Evolutionary conservation across 2,113 vertebrate genomes (phyloP).

Genomic region (Delphinus delphis): DNA sequence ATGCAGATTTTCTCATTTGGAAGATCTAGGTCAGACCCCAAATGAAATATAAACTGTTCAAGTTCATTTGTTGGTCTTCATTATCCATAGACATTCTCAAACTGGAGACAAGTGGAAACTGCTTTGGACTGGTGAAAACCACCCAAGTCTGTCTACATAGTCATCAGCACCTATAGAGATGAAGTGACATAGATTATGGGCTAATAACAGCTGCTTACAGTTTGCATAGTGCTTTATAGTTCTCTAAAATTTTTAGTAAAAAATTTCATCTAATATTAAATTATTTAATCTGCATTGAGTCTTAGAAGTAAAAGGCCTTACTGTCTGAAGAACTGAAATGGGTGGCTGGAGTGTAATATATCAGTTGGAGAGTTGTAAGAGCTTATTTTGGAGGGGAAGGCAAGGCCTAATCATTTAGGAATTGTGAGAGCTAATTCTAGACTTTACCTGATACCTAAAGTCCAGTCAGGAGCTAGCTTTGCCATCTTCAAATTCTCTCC

Average conservation of each 20-base stretch:
- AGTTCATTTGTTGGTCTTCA: neutral
- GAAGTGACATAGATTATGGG: neutral
- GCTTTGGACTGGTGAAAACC: neutral
- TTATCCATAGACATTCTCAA: neutral
- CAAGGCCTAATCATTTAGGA: neutral
- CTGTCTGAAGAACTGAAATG: neutral
- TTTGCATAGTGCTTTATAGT: neutral
- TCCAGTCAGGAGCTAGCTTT: neutral
- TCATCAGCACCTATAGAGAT: neutral
- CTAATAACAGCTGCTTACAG: neutral
- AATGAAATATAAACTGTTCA: neutral
- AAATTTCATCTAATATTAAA: neutral
- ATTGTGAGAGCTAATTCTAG: neutral
- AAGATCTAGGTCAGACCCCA: conserved; percentile 6
- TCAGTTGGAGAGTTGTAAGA: neutral
- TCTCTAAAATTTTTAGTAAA: neutral
- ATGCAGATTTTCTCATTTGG: conserved; percentile 34
- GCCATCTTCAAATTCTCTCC: neutral
- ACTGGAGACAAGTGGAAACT: neutral
- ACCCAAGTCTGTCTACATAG: neutral
- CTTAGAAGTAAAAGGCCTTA: neutral
- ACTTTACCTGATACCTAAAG: neutral
- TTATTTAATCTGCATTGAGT: neutral
- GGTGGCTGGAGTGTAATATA: neutral
- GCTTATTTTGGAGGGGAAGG: neutral